Base-by-base conservation (phyloP, 2,113 vertebrate species). In the Oryzias javanicus region DNA sequence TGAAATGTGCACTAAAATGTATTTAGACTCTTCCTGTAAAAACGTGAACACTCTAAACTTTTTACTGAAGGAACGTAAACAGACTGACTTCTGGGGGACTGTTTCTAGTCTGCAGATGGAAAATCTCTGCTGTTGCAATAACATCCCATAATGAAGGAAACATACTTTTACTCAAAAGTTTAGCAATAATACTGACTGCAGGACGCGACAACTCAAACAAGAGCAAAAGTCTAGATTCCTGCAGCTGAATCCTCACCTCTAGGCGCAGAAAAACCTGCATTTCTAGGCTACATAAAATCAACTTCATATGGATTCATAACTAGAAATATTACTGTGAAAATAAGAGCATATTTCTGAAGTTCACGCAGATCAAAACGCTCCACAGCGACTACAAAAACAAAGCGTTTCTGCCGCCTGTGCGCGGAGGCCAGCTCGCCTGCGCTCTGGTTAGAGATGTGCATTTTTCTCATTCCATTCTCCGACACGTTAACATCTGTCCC, bases 401-500 rank as follows among this genome's bases (percentile, higher is more conserved):
- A 41, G 19, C 18, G 62, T 16, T 27, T 25, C 57, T 6, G 58
- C 10, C 2, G 35, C 51, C 63, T 50, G 14, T 2, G 50, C 14
- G 18, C 47, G 40, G 60, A 67, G 73, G 70, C 79, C 81, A 79
- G 68, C 85, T 75, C 74, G 76, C 76, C 81, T 76, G 74, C 67
- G 77, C 79, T 82, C 78, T 72, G 61, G 70, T 78, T 79, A 81
- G 77, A 87, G 77, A 81, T 84, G 82, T 79, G 80, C 86, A 91
- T 91, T 90, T 89, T 85, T 88, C 63, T 89, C 90, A 91, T 91
- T 84, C 89, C 87, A 76, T 85, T 87, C 86, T 72, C 76, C 61
- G 65, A 90, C 87, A 86, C 82, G 81, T 87, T 83, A 88, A 87
- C 88, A 90, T 89, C 89, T 91, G 87, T 88, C 85, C 80, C 80